Base-by-base conservation (phyloP, 2,888 invertebrate genomes). In the Timandra comae region DNA sequence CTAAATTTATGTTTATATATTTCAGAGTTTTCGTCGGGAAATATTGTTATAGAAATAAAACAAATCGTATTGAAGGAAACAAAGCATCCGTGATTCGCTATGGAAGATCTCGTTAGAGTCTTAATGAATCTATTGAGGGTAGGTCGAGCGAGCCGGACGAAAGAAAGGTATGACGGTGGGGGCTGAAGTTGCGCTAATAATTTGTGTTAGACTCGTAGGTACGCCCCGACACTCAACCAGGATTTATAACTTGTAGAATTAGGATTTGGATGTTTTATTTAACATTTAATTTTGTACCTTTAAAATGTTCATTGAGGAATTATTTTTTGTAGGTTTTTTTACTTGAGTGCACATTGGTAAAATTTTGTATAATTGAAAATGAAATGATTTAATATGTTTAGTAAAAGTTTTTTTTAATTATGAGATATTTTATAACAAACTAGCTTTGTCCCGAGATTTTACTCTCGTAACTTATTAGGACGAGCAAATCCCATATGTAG, bases 51-150 rank as follows among this genome's bases (percentile, higher is more conserved):
- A 65, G 63, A 69, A 73, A 70, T 65, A 68, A 71, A 71, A 77
- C 72, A 80, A 81, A 80, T 82, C 73, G 70, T 65, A 73, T 82
- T 84, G 71, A 67, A 59, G 55, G 63, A 79, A 78, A 82, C 82
- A 82, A 82, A 79, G 75, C 79, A 68, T 59, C 68, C 71, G 67
- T 75, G 75, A 80, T 81, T 77, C 73, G 65, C 73, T 69, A 68
- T 68, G 63, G 71, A 68, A 74, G 75, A 80, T 79, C 80, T 84
- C 77, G 82, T 84, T 82, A 82, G 73, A 71, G 73, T 70, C 74
- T 72, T 84, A 82, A 85, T 84, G 81, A 85, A 78, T 82, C 82
- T 82, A 85, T 85, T 82, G 82, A 84, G 73, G 71, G 72, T 73
- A 68, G 66, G 68, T 69, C 67, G 69, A 77, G 80, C 75, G 79